Percentiles rank a stretch among this genome's conserved stretches.
Evolutionary conservation across 1,140 invertebrate species (phyloP).

Genomic region (Phenacoccus solenopsis): DNA sequence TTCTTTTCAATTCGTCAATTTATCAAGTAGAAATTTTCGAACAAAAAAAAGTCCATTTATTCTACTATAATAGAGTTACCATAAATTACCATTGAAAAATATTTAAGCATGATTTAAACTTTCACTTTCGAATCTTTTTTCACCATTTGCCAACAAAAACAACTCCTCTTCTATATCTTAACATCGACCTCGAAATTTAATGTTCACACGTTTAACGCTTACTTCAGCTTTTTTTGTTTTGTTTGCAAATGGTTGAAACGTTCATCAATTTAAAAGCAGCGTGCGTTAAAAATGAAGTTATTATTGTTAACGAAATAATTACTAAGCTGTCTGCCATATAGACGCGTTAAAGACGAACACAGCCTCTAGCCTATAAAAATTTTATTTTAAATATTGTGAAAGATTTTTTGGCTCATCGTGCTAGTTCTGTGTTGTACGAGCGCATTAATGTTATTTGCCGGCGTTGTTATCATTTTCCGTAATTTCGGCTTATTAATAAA

Average conservation of each 20-base stretch:
- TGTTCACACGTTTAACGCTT: neutral
- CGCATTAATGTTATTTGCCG: neutral
- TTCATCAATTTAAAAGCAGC: too few species aligned
- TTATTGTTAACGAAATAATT: neutral
- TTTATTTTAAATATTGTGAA: neutral
- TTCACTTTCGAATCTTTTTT: neutral
- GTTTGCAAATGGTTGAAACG: neutral
- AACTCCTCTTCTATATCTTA: neutral
- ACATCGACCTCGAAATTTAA: neutral
- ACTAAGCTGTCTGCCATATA: neutral
- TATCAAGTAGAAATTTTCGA: too few species aligned
- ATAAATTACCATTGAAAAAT: too few species aligned
- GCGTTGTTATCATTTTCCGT: neutral
- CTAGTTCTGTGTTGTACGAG: neutral
- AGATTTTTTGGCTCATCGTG: neutral
- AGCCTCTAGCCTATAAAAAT: too few species aligned
- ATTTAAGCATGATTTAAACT: too few species aligned
- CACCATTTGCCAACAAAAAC: neutral
- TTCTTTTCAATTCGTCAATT: too few species aligned
- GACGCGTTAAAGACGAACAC: neutral
- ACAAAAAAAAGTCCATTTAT: too few species aligned
- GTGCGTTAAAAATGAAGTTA: too few species aligned
- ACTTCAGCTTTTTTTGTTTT: neutral
- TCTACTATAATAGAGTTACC: too few species aligned
- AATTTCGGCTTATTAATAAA: neutral